phyloP scores from a whole-genome alignment of 2,888 invertebrate species.

The Amphipoea oculea region DNA sequence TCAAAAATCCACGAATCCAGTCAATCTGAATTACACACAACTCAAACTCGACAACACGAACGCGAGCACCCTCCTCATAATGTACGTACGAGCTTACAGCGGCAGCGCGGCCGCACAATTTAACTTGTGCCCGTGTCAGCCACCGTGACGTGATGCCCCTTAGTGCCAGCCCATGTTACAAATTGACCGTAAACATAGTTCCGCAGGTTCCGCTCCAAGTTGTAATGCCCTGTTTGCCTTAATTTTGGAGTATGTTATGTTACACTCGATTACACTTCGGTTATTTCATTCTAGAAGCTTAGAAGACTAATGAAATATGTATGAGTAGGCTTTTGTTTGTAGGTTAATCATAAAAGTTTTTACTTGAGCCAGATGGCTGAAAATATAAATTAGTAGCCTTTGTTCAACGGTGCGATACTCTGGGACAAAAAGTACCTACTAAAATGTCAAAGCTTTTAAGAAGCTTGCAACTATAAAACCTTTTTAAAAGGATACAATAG shows the following conservation, averaged over 20 bases:
- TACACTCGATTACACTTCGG: slow-evolving; percentile 30
- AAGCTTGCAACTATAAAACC: too few species aligned
- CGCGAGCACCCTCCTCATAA: slow-evolving; percentile 50
- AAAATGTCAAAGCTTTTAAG: slow-evolving; percentile 12
- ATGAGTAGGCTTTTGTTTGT: slow-evolving; percentile 35
- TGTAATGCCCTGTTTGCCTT: slow-evolving; percentile 51
- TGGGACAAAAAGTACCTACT: background rate
- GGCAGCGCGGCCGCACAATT: slow-evolving; percentile 65
- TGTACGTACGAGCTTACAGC: slow-evolving; percentile 62
- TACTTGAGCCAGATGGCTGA: background rate
- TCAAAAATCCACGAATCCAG: too few species aligned
- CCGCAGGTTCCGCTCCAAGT: slow-evolving; percentile 59
- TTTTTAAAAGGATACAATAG: too few species aligned
- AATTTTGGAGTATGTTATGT: slow-evolving; percentile 48
- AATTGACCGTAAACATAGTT: slow-evolving; percentile 78
- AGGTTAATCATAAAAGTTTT: slow-evolving; percentile 36
- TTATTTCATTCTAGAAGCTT: slow-evolving; percentile 28
- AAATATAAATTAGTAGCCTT: slow-evolving; percentile 7
- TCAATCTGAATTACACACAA: background rate
- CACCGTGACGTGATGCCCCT: slow-evolving; percentile 71
- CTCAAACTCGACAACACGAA: slow-evolving; percentile 42
- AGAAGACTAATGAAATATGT: slow-evolving; percentile 44
- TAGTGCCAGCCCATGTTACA: slow-evolving; percentile 69
- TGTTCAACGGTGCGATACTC: background rate
- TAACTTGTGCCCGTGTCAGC: slow-evolving; percentile 67